These are phyloP conservation scores for Stenodema calcarata DNA, from an alignment of 2,888 invertebrate genomes.

Conservation along the genomic window DNA sequence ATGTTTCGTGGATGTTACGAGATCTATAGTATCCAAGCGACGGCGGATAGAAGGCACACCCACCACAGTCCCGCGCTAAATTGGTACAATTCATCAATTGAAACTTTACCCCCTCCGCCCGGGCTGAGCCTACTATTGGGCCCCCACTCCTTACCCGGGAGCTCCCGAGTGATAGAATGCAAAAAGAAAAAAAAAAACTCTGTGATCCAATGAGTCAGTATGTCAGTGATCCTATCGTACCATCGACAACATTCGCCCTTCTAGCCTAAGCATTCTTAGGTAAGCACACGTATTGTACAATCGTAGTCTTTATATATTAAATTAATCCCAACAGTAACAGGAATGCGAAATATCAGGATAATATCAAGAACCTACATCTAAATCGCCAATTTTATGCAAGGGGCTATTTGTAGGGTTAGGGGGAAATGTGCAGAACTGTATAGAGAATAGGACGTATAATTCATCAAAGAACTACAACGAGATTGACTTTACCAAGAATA, in stretches of 20 bases:
- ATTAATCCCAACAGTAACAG: no score
- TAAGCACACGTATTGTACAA: not conserved
- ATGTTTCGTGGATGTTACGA: not conserved
- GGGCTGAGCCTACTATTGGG: not conserved
- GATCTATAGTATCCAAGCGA: not conserved
- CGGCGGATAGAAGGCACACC: conserved; percentile 34
- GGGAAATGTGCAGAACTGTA: no score
- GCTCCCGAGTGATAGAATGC: conserved; percentile 10
- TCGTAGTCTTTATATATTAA: no score
- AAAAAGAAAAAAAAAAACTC: conserved; percentile 25
- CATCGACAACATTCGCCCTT: not conserved
- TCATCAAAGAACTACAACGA: no score
- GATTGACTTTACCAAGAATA: no score
- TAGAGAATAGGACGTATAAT: no score
- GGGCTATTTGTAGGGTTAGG: no score
- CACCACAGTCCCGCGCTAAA: conserved; percentile 45
- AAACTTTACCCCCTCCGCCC: not conserved
- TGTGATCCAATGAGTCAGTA: conserved; percentile 28
- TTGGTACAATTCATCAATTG: conserved; percentile 50
- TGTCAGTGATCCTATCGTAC: conserved; percentile 10
- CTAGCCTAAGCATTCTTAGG: not conserved
- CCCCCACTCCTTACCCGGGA: not conserved
- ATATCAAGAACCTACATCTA: no score
- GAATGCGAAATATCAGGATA: no score
- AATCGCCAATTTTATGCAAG: no score